Evolutionary conservation across 2,888 invertebrate genomes (phyloP).

Genomic region (Drosophila heteroneura): DNA sequence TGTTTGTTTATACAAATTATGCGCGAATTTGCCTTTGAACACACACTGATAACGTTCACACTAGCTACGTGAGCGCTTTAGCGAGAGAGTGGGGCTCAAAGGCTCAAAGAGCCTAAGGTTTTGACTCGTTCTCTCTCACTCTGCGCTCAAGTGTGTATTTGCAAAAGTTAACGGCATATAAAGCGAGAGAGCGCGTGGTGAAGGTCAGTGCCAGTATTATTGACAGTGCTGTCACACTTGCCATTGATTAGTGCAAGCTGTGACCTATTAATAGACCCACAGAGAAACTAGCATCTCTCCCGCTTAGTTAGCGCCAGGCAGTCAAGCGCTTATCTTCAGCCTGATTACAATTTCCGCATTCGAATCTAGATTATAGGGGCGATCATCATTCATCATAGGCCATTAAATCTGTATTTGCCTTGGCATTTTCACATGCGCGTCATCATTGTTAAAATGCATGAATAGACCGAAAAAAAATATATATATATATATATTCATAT

Average conservation of each 20-base stretch:
- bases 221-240: slow-evolving; percentile 20
- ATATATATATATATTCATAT: slow-evolving; percentile 28
- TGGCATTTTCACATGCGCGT: slow-evolving; percentile 44
- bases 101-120: neutral
- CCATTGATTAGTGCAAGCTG: slow-evolving; percentile 38
- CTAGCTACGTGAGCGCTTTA: slow-evolving; percentile 58
- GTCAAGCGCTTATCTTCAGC: slow-evolving; percentile 43
- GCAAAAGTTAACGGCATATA: slow-evolving; percentile 7
- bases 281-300: slow-evolving; percentile 4
- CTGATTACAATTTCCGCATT: slow-evolving; percentile 53
- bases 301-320: slow-evolving; percentile 36
- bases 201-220: slow-evolving; percentile 55
- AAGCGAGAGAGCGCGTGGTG: slow-evolving; percentile 39
- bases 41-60: slow-evolving; percentile 61
- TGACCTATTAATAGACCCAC: slow-evolving; percentile 41
- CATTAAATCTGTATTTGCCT: slow-evolving; percentile 21
- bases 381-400: neutral
- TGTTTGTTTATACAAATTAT: slow-evolving; percentile 79
- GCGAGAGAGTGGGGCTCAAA: slow-evolving; percentile 24
- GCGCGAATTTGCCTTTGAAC: slow-evolving; percentile 42
- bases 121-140: neutral
- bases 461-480: slow-evolving; percentile 5
- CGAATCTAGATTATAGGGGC: neutral
- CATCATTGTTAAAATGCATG: slow-evolving; percentile 53
- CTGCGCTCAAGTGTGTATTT: neutral